Percentiles rank a stretch among this genome's conserved stretches.
phyloP scores from a whole-genome alignment of 2,113 vertebrate genomes.

The Oreochromis spilurus region DNA sequence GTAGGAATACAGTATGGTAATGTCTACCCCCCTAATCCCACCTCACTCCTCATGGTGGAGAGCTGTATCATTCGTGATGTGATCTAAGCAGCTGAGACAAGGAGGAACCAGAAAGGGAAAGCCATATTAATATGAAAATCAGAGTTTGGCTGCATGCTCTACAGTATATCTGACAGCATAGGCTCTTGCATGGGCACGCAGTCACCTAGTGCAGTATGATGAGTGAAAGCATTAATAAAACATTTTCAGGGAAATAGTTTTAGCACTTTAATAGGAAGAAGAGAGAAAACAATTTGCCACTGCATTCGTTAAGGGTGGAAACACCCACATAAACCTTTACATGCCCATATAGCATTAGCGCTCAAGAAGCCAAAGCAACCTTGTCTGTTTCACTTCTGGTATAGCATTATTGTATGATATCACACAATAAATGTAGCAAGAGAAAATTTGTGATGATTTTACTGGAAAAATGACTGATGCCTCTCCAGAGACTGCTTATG shows the following conservation, averaged over 20 bases:
- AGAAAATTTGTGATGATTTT: slow-evolving; percentile 32
- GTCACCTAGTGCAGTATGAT: neutral
- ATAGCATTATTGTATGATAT: slow-evolving; percentile 8
- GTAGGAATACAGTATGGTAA: slow-evolving; percentile 62
- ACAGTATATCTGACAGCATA: neutral
- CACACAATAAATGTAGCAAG: slow-evolving; percentile 3
- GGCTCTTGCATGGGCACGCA: neutral
- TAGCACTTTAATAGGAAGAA: neutral
- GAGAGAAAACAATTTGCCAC: neutral
- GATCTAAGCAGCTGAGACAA: slow-evolving; percentile 49
- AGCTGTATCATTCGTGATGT: slow-evolving; percentile 35
- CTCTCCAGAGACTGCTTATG: slow-evolving; percentile 56
- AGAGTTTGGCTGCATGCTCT: neutral
- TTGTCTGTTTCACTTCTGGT: neutral
- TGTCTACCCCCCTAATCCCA: slow-evolving; percentile 16
- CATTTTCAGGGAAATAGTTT: neutral
- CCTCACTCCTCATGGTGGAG: slow-evolving; percentile 14
- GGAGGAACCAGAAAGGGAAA: slow-evolving; percentile 19
- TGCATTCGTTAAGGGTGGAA: neutral
- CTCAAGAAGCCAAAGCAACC: neutral
- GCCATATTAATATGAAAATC: slow-evolving; percentile 55
- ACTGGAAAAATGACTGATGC: slow-evolving; percentile 31
- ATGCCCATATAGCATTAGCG: neutral
- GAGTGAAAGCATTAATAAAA: neutral
- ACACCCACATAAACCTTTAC: neutral